Evolutionary conservation across 2,113 vertebrate species (phyloP), one percentile per base, ranked within the genome.

Genomic region (Centrocercus urophasianus): DNA sequence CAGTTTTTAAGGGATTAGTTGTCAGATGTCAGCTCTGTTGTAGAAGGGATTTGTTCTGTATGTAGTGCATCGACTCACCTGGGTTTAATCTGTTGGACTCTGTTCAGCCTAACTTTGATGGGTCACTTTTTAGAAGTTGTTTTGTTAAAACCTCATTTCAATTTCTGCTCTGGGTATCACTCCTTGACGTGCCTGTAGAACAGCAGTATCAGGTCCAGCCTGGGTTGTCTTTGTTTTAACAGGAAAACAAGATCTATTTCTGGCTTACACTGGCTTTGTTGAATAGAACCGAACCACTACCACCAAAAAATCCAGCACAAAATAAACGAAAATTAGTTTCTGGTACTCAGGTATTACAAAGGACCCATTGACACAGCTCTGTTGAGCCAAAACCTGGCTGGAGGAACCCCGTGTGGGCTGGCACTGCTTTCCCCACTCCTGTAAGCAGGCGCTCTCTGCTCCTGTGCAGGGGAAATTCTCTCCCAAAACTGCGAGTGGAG

Each of bases 401-500:
- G 1, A n/a, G 36, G 24, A 20, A 8, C 52, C 73, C 19, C 13
- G 0, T 1, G 38, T 7, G 34, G 32, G 21, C 10, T 38, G 54
- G 54, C 2, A 9, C 42, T 30, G 57, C 43, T 34, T 67, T 30
- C 56, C 50, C 13, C 18, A 20, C 52, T 34, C 5, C 64, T n/a
- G 66, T 38, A 24, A 54, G 59, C 64, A 36, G 79, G 47, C 5
- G 17, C 65, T 61, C 64, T 65, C 65, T 61, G 36, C 64, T 30
- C 43, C 45, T 8, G 59, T 32, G 2, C 25, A 8, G 32, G 36
- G 63, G 79, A 42, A n/a, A 36, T 15, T 1, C 20, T 67, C 45
- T 61, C 63, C 47, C 14, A 3, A 4, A 57, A 13, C 13, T 1
- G 2, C 2, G 3, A 10, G 19, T 1, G 3, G 56, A 64, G 48